These are phyloP conservation scores for Drosophila picticornis DNA, from an alignment of 2,888 invertebrate genomes.

Conservation along the genomic window DNA sequence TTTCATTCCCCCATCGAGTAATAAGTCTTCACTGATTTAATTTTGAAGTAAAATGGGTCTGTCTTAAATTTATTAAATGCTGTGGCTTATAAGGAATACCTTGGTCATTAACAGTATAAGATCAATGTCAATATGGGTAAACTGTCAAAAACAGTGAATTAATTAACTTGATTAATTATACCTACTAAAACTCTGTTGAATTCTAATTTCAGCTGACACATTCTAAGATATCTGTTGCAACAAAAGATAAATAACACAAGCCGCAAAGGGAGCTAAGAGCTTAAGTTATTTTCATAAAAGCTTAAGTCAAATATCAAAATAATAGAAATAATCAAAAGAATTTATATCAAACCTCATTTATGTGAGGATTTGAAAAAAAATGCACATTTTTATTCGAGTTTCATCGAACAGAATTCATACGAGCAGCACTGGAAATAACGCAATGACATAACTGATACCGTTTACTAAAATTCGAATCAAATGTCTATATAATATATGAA, in stretches of 20 bases:
- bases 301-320: neutral
- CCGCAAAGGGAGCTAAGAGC: neutral
- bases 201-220: neutral
- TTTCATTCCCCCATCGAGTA: accelerated
- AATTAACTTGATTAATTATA: neutral
- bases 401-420: neutral
- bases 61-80: neutral
- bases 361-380: neutral
- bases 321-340: neutral
- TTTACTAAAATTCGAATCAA: neutral
- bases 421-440: neutral
- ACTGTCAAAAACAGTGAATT: neutral
- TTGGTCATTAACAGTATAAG: neutral
- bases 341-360: neutral
- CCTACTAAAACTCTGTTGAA: neutral
- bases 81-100: neutral
- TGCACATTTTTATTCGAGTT: neutral
- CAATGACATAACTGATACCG: neutral
- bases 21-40: neutral
- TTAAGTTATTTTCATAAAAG: neutral
- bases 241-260: neutral
- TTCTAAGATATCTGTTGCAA: neutral
- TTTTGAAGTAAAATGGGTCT: neutral
- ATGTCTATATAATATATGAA: conserved; percentile 3
- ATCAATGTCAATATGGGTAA: neutral